A percentile compares a stretch with the other conserved stretches of the same genome.
Evolutionary conservation across 2,113 vertebrate species (phyloP).

Genomic region (Cranoglanis bouderius): DNA sequence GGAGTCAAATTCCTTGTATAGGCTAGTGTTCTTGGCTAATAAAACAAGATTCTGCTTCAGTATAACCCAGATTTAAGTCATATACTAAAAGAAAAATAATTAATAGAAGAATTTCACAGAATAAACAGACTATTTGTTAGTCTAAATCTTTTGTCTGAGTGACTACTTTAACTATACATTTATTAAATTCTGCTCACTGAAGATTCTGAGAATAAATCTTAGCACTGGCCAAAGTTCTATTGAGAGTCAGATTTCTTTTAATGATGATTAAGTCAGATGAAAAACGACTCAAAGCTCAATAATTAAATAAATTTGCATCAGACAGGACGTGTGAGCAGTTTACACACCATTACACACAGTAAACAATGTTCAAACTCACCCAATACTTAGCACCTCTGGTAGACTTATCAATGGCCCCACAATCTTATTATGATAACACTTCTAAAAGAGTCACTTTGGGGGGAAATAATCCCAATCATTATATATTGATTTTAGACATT

Average conservation of each 20-base stretch:
- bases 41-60: background rate
- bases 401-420: background rate
- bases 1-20: background rate
- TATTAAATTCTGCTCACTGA: background rate
- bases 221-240: background rate
- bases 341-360: background rate
- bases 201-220: background rate
- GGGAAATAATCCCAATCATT: background rate
- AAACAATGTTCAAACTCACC: conserved; percentile 7
- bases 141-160: background rate
- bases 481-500: background rate
- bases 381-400: background rate
- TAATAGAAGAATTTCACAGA: background rate
- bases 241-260: background rate
- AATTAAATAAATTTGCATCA: conserved; percentile 22
- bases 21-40: background rate
- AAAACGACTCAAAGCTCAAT: conserved; percentile 17
- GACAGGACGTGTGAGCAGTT: conserved; percentile 20
- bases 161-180: background rate
- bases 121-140: background rate
- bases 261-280: conserved; percentile 12
- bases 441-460: background rate
- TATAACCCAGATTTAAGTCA: background rate
- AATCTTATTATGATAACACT: conserved; percentile 27
- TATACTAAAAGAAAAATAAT: background rate